Base-by-base conservation (phyloP, 2,113 vertebrate genomes). In the Paralichthys olivaceus region DNA sequence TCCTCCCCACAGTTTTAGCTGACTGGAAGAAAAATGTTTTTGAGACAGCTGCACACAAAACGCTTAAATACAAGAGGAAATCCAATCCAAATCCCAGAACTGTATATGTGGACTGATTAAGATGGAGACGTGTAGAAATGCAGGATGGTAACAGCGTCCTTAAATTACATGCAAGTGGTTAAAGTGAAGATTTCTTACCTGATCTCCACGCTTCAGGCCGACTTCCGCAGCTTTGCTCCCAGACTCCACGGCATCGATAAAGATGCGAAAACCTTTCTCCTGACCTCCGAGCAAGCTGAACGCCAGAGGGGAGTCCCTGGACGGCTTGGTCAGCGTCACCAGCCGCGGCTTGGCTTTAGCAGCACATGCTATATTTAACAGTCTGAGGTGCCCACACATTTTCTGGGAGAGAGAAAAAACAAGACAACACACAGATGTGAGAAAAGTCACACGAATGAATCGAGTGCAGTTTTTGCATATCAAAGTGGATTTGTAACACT, bases 341-440 rank as follows among this genome's bases (percentile, higher is more conserved):
- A 96, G 85, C 81, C 98, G 96, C 37, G 97, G 93, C 89, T 98
- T 99, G 20, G 98, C 98, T 93, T 99, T 99, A 85, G 98, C 98
- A 72, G 98, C 98, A 75, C 98, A 99, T 7, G 98, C 98, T 77
- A 99, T 99, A 87, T 99, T 99, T 94, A 99, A 94, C 87, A 99
- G 95, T 94, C 98, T 94, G 85, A 99, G 94, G 91, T 99, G 98
- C 77, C 98, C 98, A 34, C 96, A 97, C 98, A 99, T 99, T 96
- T 98, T 99, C 98, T 99, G 69, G 81, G 29, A 5, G 9, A 53
- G 12, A 29, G 29, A 51, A 20, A 28, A 0, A 45, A 5, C n/a
- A n/a, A n/a, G n/a, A 0, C 0, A 5, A 49, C 12, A 65, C 0
- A 19, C 17, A 23, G 3, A 68, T 2, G 19, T 68, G 17, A 90